Evolutionary conservation across 1,140 invertebrate species (phyloP), one percentile per base, ranked within the genome.

Genomic region (Lordiphosa collinella): DNA sequence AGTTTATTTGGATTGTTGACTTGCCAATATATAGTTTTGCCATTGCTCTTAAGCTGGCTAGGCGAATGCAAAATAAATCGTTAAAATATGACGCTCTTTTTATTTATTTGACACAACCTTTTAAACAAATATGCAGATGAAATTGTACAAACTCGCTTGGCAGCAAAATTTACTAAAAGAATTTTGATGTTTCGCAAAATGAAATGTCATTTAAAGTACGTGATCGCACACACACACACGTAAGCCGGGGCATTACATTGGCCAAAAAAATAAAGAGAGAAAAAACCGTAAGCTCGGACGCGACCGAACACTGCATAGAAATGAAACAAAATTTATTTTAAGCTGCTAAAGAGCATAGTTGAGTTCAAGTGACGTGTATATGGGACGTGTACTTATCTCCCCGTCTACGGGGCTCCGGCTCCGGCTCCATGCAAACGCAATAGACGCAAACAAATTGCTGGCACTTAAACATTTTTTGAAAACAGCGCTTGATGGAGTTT

Each of bases 361-460:
- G 60, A 75, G 71, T 69, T 75, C 53, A 75, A 75, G 65, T 75
- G 71, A 69, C 54, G 59, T 52, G 64, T 48, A 47, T 52, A 55
- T 52, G 41, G 64, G 57, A 68, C 58, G 63, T 73, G 70, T 68
- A 73, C 70, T 73, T 73, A 73, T 73, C 70, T 74, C 11, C 51
- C 50, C 47, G 48, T 37, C 48, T 16, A 16, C 11, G 29, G 14
- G 22, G 46, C 46, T 34, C 25, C 14, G 12, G 46, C 46, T 25
- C 8, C 40, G 6, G 41, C 51, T 50, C 35, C 13, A 47, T 52
- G 48, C 53, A 49, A 70, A 76, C 52, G 72, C 48, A 76, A 70
- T 69, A 70, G 72, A 75, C 72, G 65, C 65, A 75, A 75, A 75
- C 72, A 75, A 75, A 75, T 75, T 75, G 72, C 71, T 56, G 72